Conservation (phyloP, 2,113 vertebrate species). For the Scomber scombrus region DNA sequence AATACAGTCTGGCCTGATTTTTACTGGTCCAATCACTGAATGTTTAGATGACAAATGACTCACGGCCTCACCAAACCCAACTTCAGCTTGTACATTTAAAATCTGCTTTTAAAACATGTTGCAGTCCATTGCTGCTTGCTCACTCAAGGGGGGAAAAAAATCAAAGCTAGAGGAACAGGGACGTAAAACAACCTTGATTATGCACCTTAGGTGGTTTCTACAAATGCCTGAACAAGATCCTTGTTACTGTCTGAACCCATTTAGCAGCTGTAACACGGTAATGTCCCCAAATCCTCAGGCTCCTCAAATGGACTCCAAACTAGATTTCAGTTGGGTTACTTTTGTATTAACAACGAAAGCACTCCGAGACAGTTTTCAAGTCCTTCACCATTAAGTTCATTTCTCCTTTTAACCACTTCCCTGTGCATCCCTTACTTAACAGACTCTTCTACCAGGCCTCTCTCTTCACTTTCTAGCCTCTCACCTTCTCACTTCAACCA, state of each 20-base stretch:
- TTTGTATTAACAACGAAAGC: conserved; percentile 40
- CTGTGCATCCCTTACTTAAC: background rate
- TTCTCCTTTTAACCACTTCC: conserved; percentile 18
- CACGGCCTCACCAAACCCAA: background rate
- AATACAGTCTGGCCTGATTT: conserved; percentile 10
- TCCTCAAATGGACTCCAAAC: conserved; percentile 37
- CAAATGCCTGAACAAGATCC: conserved; percentile 20
- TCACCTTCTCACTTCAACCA: background rate
- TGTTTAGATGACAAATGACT: conserved; percentile 41
- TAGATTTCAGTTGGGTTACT: conserved; percentile 52
- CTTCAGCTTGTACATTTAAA: background rate
- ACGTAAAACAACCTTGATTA: conserved; percentile 17
- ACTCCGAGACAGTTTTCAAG: conserved; percentile 18
- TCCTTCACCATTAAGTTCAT: conserved; percentile 33
- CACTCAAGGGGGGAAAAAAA: background rate
- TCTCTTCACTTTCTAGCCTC: conserved; percentile 6
- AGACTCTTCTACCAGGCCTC: conserved; percentile 4
- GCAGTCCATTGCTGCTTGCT: background rate
- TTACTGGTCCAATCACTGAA: conserved; percentile 4
- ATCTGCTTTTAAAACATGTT: conserved; percentile 1
- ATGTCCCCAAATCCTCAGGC: conserved; percentile 15
- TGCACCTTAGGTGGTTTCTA: conserved; percentile 29
- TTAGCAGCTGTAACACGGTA: conserved; percentile 22
- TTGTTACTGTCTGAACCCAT: conserved; percentile 40
- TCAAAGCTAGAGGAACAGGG: background rate